Base-by-base conservation (phyloP, 1,140 invertebrate species). In the Pseudachorutes palmiensis region DNA sequence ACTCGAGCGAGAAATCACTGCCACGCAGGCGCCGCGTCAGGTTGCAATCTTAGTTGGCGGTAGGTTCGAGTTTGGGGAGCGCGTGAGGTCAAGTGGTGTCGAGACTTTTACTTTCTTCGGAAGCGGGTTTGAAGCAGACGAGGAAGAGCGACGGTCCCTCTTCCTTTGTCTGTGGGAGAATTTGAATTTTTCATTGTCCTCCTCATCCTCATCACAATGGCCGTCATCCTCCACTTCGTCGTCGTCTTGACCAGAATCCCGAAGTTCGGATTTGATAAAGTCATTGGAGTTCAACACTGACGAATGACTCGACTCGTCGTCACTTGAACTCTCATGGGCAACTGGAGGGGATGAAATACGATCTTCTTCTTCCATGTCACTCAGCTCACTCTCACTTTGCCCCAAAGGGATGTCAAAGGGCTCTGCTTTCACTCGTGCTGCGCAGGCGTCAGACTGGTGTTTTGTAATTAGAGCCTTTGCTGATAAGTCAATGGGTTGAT, bases 401-500 rank as follows among this genome's bases (percentile, higher is more conserved):
- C 36, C 64, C 5, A 63, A 60, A 65, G 22, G 49, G n/a, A n/a
- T n/a, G 62, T 28, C 57, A 29, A 31, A 29, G 36, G 19, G 66
- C 65, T 22, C 51, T 58, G 12, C 55, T 30, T 57, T 67, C 67
- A n/a, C 62, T 65, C 33, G 62, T 65, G 2, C 28, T 49, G 41
- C 24, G 2, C 59, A 12, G 3, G 5, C 61, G 2, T 45, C 61
- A 24, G 5, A 9, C 12, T 61, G 5, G 30, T 32, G 29, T 3
- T 36, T 61, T 57, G 26, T 59, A 9, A 31, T 36, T 19, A n/a
- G n/a, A n/a, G 59, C 64, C 30, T 65, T 64, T 22, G 72, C 72
- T n/a, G 72, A 74, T 16, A 74, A 58, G 62, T 74, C 72, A 49
- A 74, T 71, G 5, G 72, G 70, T 58, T 36, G 60, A n/a, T 74